Evolutionary conservation across 2,888 invertebrate species (phyloP).

Genomic region (Amphipoea lucens): DNA sequence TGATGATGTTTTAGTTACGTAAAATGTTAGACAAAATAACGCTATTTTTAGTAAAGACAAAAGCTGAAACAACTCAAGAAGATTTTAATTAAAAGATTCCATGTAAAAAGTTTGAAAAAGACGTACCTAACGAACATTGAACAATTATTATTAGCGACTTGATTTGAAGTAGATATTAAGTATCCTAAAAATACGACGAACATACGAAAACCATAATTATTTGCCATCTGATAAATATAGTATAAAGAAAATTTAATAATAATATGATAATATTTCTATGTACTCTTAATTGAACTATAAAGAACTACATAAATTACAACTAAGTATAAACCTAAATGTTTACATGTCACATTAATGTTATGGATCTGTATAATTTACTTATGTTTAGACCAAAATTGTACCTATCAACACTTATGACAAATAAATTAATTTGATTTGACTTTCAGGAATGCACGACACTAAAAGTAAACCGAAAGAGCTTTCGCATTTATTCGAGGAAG

Average conservation of each 20-base stretch:
- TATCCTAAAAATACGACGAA: neutral
- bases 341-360: no score
- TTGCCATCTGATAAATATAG: no score
- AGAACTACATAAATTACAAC: no score
- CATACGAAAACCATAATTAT: no score
- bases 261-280: no score
- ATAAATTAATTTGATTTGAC: no score
- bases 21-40: neutral
- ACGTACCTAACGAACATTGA: neutral
- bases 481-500: neutral
- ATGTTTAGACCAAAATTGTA: no score
- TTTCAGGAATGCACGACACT: neutral
- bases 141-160: neutral
- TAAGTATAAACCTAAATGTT: no score
- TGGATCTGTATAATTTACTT: no score
- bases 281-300: no score
- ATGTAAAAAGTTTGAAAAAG: neutral
- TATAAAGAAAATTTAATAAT: no score
- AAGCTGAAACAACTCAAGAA: neutral
- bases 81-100: neutral
- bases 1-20: slow-evolving; percentile 5
- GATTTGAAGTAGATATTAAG: neutral
- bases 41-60: neutral
- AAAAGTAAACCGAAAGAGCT: neutral
- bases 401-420: no score